Evolutionary conservation across 2,797 vertebrate species (phyloP).

Genomic region (Pseudomugil tenellus): DNA sequence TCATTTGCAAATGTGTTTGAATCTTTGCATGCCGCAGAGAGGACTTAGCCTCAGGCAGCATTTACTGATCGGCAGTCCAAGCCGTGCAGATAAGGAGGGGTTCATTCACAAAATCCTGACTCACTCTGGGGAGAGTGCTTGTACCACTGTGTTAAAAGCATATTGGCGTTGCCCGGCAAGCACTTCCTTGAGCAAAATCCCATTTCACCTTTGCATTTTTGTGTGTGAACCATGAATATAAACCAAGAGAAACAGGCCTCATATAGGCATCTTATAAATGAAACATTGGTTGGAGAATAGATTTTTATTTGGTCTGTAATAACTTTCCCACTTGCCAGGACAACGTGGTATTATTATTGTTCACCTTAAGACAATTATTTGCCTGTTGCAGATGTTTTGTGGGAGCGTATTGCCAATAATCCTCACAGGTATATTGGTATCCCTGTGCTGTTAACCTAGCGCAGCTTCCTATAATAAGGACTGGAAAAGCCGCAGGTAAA

Average conservation of each 20-base stretch:
- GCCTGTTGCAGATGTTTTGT: conserved; percentile 58
- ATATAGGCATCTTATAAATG: conserved; percentile 66
- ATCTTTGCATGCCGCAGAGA: conserved; percentile 47
- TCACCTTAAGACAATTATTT: conserved; percentile 75
- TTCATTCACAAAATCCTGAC: conserved; percentile 72
- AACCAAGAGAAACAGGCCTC: conserved; percentile 55
- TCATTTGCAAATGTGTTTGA: conserved; percentile 67
- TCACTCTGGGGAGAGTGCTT: conserved; percentile 48
- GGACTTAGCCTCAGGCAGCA: conserved; percentile 62
- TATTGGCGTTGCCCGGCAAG: conserved; percentile 37
- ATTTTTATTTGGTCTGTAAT: conserved; percentile 58
- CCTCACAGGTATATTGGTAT: conserved; percentile 49
- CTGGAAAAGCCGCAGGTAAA: conserved; percentile 38
- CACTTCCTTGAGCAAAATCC: conserved; percentile 54
- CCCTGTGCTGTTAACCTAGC: conserved; percentile 55
- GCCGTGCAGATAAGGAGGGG: conserved; percentile 66
- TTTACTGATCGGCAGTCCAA: conserved; percentile 62
- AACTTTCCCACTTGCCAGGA: conserved; percentile 16
- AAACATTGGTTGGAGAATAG: conserved; percentile 62
- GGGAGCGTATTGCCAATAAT: conserved; percentile 61
- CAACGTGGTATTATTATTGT: conserved; percentile 64
- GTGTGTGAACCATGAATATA: conserved; percentile 60
- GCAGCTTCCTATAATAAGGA: conserved; percentile 54
- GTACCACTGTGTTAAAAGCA: conserved; percentile 39
- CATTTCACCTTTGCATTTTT: conserved; percentile 19